These are phyloP conservation scores for Tenthredo mesomela DNA, from an alignment of 2,888 invertebrate genomes.

Conservation along the genomic window DNA sequence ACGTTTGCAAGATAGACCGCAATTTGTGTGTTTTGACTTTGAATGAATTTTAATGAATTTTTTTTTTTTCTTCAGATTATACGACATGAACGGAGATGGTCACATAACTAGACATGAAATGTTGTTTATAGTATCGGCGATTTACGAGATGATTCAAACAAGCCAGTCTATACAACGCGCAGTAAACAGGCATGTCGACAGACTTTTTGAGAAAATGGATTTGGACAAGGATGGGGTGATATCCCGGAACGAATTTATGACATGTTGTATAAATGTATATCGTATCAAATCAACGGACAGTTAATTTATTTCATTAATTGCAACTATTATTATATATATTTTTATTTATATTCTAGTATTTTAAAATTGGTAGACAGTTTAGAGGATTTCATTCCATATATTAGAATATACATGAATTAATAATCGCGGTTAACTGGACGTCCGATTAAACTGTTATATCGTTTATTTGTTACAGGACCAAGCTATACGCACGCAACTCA, in stretches of 20 bases:
- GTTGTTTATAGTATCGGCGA: slow-evolving; percentile 68
- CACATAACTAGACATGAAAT: slow-evolving; percentile 72
- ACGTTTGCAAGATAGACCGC: not conserved
- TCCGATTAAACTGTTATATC: not conserved
- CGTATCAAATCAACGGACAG: not conserved
- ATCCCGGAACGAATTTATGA: slow-evolving; percentile 71
- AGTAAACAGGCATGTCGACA: slow-evolving; percentile 68
- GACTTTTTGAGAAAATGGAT: slow-evolving; percentile 72
- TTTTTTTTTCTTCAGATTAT: slow-evolving; percentile 63
- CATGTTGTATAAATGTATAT: slow-evolving; percentile 70
- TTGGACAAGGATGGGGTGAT: slow-evolving; percentile 70
- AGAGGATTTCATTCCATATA: not conserved
- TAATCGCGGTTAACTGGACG: not conserved
- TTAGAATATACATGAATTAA: not conserved
- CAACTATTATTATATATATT: not conserved
- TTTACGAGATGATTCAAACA: slow-evolving; percentile 70
- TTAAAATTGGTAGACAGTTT: not conserved
- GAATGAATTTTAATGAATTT: not conserved
- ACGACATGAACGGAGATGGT: slow-evolving; percentile 72
- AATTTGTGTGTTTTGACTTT: not conserved
- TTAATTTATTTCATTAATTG: not conserved
- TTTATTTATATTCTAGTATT: not conserved
- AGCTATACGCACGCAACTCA: slow-evolving; percentile 65
- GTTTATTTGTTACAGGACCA: slow-evolving; percentile 65
- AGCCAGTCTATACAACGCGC: slow-evolving; percentile 63